Base-by-base conservation (phyloP, 2,888 invertebrate genomes). In the Hypomecis atomaria region DNA sequence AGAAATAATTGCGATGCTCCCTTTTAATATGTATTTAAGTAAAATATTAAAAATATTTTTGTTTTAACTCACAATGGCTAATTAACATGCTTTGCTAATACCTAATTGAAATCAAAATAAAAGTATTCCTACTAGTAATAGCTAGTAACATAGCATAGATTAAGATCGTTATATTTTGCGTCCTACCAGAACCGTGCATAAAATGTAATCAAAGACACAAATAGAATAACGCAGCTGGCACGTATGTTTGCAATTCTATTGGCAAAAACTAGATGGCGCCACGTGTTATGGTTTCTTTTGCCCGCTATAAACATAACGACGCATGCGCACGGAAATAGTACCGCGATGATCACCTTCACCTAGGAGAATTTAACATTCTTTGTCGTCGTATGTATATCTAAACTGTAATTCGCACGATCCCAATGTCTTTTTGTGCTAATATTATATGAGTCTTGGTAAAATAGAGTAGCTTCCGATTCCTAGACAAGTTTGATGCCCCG, bases 301-400 rank as follows among this genome's bases (percentile, higher is more conserved):
- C 69, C 74, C 72, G 72, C 71, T 75, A 75, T 78, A 74, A 82
- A 81, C 79, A 78, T 76, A 78, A 79, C 81, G 73, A 82, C 86
- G 89, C 86, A 85, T 86, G 89, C 86, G 89, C 85, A 86, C 91
- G 76, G 81, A 91, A 92, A 92, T 92, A 92, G 90, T 82, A 78
- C 70, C 74, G 77, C 79, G 76, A 75, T 79, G 83, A 89, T 92
- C 89, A 92, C 92, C 92, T 92, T 92, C 92, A 92, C 92, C 92
- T 92, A 90, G 90, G 87, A 83, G 78, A 78, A 79, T 76, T 71
- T 77, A 73, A 76, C 79, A 78, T 79, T 75, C 71, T 69, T 71
- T 23, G 23, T 9, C 33, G 9, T 36, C 37, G 9, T 13, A 60
- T 43, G 33, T 50, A 43, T 11, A 11, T 4, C 6, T 8, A 0